Conservation (phyloP, 2,113 vertebrate species). For the Microtus montanus region DNA sequence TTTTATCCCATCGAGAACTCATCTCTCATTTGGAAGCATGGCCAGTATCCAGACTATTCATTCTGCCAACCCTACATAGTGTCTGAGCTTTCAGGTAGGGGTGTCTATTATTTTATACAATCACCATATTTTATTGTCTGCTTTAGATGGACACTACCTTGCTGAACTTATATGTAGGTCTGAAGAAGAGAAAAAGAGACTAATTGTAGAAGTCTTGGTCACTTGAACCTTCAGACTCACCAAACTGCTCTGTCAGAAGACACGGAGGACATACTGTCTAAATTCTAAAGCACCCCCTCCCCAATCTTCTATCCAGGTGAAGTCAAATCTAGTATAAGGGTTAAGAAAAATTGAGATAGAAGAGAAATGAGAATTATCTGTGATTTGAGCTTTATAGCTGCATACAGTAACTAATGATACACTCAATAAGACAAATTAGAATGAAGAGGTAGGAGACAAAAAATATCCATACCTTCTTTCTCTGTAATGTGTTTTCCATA, state of each 20-base stretch:
- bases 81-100: conserved; percentile 52
- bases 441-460: conserved; percentile 33
- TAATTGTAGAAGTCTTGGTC: conserved; percentile 47
- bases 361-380: conserved; percentile 36
- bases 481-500: conserved; percentile 46
- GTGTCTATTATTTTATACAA: conserved; percentile 71
- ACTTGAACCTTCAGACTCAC: conserved; percentile 42
- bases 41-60: conserved; percentile 73
- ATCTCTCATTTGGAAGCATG: conserved; percentile 73
- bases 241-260: conserved; percentile 12
- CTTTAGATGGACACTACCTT: conserved; percentile 41
- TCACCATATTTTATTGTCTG: conserved; percentile 21
- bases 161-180: conserved; percentile 35
- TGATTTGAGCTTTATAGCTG: conserved; percentile 45
- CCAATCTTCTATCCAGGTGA: background rate
- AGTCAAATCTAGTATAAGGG: background rate
- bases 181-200: conserved; percentile 31
- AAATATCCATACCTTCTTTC: background rate
- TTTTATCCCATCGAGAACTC: conserved; percentile 68
- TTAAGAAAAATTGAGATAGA: conserved; percentile 37
- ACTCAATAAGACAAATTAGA: conserved; percentile 49
- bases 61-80: conserved; percentile 59
- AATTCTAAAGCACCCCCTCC: background rate
- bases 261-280: background rate
- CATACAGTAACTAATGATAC: conserved; percentile 11